Evolutionary conservation across 2,888 invertebrate genomes (phyloP).

Genomic region (Ephialtes manifestator): DNA sequence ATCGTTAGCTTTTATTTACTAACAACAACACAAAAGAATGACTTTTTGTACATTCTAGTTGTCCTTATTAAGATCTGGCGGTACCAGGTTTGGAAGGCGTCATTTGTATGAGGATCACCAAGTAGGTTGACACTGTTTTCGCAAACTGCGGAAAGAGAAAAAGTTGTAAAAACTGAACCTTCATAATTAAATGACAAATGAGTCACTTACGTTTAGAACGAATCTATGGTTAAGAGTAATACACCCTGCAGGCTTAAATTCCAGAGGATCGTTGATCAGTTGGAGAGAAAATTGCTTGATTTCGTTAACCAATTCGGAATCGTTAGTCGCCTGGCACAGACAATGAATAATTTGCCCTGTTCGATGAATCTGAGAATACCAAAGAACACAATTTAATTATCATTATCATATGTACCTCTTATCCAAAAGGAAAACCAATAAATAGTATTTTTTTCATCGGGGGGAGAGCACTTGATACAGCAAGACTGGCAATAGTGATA

Average conservation of each 20-base stretch:
- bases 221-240: slow-evolving; percentile 63
- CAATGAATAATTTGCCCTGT: slow-evolving; percentile 52
- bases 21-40: background rate
- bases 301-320: slow-evolving; percentile 47
- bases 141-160: slow-evolving; percentile 33
- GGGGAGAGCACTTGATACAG: background rate
- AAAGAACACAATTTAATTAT: background rate
- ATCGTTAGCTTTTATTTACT: too few species aligned
- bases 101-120: slow-evolving; percentile 54
- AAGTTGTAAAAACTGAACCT: background rate
- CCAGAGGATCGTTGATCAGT: slow-evolving; percentile 66
- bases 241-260: slow-evolving; percentile 65
- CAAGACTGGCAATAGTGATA: background rate
- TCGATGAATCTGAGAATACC: slow-evolving; percentile 32
- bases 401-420: background rate
- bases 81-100: background rate
- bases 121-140: slow-evolving; percentile 41
- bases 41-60: background rate
- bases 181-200: background rate
- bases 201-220: slow-evolving; percentile 57
- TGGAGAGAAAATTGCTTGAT: slow-evolving; percentile 68
- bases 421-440: too few species aligned
- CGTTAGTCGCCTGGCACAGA: background rate
- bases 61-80: background rate
- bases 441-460: background rate